Evolutionary conservation across 2,797 vertebrate genomes (phyloP), one percentile per base, ranked within the genome.

Genomic region (Enteromius radiatus): DNA sequence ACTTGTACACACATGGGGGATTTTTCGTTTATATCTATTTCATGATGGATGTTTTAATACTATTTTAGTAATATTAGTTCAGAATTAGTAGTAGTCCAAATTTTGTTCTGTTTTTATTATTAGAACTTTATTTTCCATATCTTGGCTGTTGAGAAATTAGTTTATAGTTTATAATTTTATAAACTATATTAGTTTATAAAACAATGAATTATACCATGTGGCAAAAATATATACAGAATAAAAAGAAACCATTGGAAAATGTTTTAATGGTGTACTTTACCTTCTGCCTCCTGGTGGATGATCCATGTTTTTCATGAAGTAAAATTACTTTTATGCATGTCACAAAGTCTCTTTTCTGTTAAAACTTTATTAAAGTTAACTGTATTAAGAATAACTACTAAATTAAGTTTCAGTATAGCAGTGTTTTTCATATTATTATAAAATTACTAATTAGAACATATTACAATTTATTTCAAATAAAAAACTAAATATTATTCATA

Each of bases 251-350:
- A 47, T 11, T 21, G 26, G 23, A 11, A 28, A 45, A 70, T 47
- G 26, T 70, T 19, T 47, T 10, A 26, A 28, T 28, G 2, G 3
- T 71, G 4, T 49, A 11, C 69, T 52, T 49, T 17, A 33, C 49
- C 15, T 73, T 73, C 45, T 52, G 45, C 28, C 45, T 31, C 70
- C 45, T 49, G 69, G 45, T 71, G 69, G 69, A 71, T 71, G 26
- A 47, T 47, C 15, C 23, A 21, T 71, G 69, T 31, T 49, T 26
- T 71, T 71, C 26, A 49, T 71, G 1, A 49, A 71, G 69, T 31
- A 11, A 71, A 71, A 49, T 0, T 1, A 49, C 17, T 47, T 28
- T 5, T 11, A 71, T 31, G 15, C 68, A 71, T 71, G 17, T 10
- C 28, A 10, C 7, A 4, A 43, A 43, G 9, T 49, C 26, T 31